Conservation (phyloP, 2,797 vertebrate genomes). For the Neosalanx taihuensis region DNA sequence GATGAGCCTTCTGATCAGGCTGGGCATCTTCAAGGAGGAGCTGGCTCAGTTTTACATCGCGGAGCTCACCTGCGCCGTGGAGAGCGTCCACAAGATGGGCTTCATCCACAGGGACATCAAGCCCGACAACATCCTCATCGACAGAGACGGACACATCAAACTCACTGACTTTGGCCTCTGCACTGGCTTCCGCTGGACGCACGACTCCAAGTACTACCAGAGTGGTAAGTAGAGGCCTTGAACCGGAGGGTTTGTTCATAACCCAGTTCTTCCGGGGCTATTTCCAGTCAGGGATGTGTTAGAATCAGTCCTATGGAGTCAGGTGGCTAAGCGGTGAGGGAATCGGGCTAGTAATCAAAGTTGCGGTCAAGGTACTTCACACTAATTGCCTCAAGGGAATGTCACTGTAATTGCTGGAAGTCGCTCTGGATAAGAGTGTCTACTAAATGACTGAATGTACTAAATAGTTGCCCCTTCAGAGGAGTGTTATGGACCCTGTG, state of each 20-base stretch:
- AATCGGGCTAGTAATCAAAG: no score
- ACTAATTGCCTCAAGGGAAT: no score
- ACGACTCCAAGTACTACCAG: conserved; percentile 99
- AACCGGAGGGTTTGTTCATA: neutral
- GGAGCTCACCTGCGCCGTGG: conserved; percentile 93
- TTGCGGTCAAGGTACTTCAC: no score
- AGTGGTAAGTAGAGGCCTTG: conserved; percentile 78
- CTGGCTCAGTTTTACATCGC: conserved; percentile 96
- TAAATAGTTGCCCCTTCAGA: neutral
- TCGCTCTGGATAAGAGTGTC: no score
- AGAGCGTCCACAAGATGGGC: conserved; percentile 99
- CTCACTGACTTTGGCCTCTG: conserved; percentile 97
- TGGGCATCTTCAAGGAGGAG: conserved; percentile 94
- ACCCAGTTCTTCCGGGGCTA: neutral
- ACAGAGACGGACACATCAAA: conserved; percentile 97
- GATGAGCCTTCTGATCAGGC: conserved; percentile 97
- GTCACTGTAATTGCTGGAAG: no score
- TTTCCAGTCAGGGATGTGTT: neutral
- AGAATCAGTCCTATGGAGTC: neutral
- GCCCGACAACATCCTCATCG: conserved; percentile 97
- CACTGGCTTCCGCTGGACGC: conserved; percentile 98
- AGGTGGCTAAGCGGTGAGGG: no score
- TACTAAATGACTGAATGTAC: no score
- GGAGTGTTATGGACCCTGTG: neutral
- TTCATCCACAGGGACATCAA: conserved; percentile 99